phyloP scores from a whole-genome alignment of 2,113 vertebrate genomes.

The Phoxinus phoxinus region DNA sequence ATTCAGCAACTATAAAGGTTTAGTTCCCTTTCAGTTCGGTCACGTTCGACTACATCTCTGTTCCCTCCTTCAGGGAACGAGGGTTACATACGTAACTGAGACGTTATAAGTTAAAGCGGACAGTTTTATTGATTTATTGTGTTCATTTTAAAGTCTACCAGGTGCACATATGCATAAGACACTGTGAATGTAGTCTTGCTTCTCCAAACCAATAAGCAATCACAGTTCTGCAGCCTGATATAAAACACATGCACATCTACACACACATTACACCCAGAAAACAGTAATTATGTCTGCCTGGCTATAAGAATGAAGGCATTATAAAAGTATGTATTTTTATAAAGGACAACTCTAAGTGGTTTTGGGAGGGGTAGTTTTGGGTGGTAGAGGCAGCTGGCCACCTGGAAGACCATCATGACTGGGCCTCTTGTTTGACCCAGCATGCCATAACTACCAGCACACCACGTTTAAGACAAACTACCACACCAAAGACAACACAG shows the following conservation, averaged over 20 bases:
- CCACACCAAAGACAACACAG: conserved; percentile 49
- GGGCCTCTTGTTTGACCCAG: conserved; percentile 74
- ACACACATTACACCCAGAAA: neutral
- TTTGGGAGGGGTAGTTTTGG: conserved; percentile 77
- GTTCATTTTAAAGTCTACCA: neutral
- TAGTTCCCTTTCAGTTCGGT: neutral
- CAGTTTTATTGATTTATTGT: conserved; percentile 6
- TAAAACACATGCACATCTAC: conserved; percentile 33
- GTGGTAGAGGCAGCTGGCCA: conserved; percentile 66
- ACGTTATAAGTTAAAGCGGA: neutral
- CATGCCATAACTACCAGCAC: conserved; percentile 75
- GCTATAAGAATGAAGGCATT: conserved; percentile 65
- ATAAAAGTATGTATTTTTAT: conserved; percentile 70
- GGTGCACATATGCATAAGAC: neutral
- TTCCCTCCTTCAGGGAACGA: no score
- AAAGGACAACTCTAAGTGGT: conserved; percentile 15
- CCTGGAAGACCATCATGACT: conserved; percentile 78
- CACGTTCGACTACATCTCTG: no score
- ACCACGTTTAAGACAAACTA: conserved; percentile 67
- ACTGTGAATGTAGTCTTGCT: neutral
- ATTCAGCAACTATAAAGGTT: neutral
- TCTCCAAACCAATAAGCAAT: neutral
- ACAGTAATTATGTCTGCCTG: conserved; percentile 36
- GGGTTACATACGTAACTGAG: no score
- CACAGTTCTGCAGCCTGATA: neutral